Conservation (phyloP, 1,140 invertebrate genomes). For the Oreohelix idahoensis region DNA sequence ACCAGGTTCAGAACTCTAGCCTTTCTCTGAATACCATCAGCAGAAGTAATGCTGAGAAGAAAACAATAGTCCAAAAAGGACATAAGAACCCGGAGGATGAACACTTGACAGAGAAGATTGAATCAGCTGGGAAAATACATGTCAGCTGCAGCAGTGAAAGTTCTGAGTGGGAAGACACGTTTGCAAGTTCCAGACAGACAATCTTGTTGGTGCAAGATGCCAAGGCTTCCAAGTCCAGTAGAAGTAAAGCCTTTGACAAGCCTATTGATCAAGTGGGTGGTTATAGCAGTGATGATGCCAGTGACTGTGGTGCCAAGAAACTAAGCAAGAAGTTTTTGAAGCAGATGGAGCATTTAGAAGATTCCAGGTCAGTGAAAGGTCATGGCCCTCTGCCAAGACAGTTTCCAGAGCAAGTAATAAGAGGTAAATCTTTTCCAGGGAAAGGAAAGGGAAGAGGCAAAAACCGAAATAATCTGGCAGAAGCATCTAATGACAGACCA, state of each 20-base stretch:
- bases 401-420: neutral
- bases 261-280: conserved; percentile 18
- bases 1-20: neutral
- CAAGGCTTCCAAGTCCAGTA: neutral
- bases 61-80: neutral
- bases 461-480: conserved; percentile 7
- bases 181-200: neutral
- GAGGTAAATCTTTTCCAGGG: conserved; percentile 21
- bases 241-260: conserved; percentile 27
- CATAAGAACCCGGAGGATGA: neutral
- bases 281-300: neutral
- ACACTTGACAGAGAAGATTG: neutral
- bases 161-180: neutral
- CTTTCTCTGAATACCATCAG: neutral
- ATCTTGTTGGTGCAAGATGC: neutral
- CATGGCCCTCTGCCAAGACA: neutral
- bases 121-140: neutral
- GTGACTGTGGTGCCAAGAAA: neutral
- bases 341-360: conserved; percentile 29
- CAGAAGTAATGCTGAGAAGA: neutral
- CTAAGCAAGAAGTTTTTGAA: conserved; percentile 1
- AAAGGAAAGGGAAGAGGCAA: conserved; percentile 31
- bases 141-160: neutral
- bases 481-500: neutral
- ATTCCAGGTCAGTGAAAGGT: conserved; percentile 26